Evolutionary conservation across 2,888 invertebrate species (phyloP), one percentile per base, ranked within the genome.

Genomic region (Eristalis arbustorum): DNA sequence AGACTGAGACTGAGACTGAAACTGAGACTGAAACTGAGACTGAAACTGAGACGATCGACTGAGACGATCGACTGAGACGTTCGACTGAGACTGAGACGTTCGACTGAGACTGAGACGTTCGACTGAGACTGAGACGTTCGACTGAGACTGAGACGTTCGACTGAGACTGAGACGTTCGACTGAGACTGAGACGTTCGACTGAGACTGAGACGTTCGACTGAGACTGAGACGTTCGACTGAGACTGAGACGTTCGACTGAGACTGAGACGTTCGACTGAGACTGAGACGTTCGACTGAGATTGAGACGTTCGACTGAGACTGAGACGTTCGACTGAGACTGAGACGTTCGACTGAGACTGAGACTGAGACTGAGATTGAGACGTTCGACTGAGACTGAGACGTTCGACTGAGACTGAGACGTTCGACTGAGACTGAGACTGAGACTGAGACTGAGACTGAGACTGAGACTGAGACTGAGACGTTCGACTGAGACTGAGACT

Each of bases 221-320:
- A 67, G 66, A 67, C 40, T 67, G 40, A 67, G 66, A 67, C 40
- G n/a, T 67, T 22, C 42, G 66, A 67, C 40, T 67, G 23, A 67
- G 66, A 67, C 40, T 67, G 40, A 67, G 49, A 67, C 8, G n/a
- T 67, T 22, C 42, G 66, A 37, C 3, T 67, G 40, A 67, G 66
- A 42, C 23, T 67, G 40, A 67, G 66, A 67, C 40, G n/a, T 67
- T 22, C 42, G 66, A 67, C 40, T 67, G 40, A 67, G 66, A 67
- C 40, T 67, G 40, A 42, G 66, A 67, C 40, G n/a, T 67, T 22
- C 42, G 66, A 67, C 40, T 42, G 40, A 67, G 66, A 42, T 23
- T 67, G 40, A 67, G 66, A 67, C 40, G n/a, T 67, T 22, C 42
- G 66, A 42, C 40, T 67, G 40, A 67, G 66, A 42, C 40, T 42